phyloP scores from a whole-genome alignment of 1,140 invertebrate genomes.

The Drosophila obscura region DNA sequence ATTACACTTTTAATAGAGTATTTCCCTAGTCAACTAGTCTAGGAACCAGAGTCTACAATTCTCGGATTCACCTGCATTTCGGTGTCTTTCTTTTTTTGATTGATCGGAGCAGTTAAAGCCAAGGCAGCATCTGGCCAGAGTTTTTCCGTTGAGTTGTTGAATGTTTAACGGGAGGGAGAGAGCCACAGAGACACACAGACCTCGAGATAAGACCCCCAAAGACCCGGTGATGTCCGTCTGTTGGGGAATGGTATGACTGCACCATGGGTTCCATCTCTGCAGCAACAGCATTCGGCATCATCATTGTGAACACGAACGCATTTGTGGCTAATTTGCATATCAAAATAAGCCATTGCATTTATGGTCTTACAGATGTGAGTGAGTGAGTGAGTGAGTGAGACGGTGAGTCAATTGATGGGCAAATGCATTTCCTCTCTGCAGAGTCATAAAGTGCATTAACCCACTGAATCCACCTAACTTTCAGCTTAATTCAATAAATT shows the following conservation, averaged over 20 bases:
- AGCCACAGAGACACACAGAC: conserved; percentile 2
- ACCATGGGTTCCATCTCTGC: conserved; percentile 19
- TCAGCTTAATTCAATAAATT: conserved; percentile 69
- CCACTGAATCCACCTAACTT: not conserved
- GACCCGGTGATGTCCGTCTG: conserved; percentile 28
- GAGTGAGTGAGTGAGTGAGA: conserved; percentile 16
- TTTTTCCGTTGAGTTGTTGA: conserved; percentile 61
- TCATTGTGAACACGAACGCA: conserved; percentile 32
- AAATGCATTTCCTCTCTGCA: conserved; percentile 53
- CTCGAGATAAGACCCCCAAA: conserved; percentile 37
- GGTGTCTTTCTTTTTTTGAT: conserved; percentile 43
- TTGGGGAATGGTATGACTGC: conserved; percentile 19
- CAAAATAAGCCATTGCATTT: conserved; percentile 52
- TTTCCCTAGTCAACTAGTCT: conserved; percentile 19
- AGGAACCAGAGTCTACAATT: conserved; percentile 4
- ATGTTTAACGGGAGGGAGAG: conserved; percentile 24
- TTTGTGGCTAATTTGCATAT: conserved; percentile 76
- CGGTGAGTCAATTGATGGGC: conserved; percentile 36
- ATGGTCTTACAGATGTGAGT: conserved; percentile 24
- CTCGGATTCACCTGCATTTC: conserved; percentile 51
- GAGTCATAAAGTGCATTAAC: conserved; percentile 64
- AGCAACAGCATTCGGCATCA: conserved; percentile 3
- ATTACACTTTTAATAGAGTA: conserved; percentile 14
- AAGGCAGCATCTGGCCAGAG: conserved; percentile 35
- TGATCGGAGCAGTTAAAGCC: conserved; percentile 58